A percentile compares a stretch with the other conserved stretches of the same genome.
phyloP scores from a whole-genome alignment of 2,113 vertebrate genomes.

The Dipodomys ordii region DNA sequence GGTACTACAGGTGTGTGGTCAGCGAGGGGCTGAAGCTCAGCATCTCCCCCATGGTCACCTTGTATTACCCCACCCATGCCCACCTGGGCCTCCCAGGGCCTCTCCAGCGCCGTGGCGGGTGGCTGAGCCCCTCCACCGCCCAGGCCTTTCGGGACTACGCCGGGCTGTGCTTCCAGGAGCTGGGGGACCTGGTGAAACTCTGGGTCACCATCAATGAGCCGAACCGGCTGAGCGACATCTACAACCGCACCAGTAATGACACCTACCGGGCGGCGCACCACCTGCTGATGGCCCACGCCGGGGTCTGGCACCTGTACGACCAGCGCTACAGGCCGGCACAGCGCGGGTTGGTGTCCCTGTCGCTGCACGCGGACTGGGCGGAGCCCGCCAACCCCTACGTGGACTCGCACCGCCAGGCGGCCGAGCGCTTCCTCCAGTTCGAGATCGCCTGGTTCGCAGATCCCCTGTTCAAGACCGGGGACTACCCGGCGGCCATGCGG shows the following conservation, averaged over 20 bases:
- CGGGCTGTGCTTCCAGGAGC: conserved; percentile 92
- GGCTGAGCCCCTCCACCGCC: conserved; percentile 91
- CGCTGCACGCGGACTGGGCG: conserved; percentile 95
- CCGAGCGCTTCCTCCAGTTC: conserved; percentile 92
- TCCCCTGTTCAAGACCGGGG: conserved; percentile 91
- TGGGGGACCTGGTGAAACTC: conserved; percentile 91
- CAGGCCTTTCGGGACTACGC: conserved; percentile 92
- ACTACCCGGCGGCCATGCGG: conserved; percentile 90
- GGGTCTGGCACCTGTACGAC: conserved; percentile 92
- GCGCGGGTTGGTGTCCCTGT: conserved; percentile 90
- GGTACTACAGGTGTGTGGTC: conserved; percentile 94
- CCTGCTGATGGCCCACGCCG: conserved; percentile 93
- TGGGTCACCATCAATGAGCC: conserved; percentile 99
- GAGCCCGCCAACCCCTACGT: conserved; percentile 94
- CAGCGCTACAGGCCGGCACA: conserved; percentile 84
- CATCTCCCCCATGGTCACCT: conserved; percentile 89
- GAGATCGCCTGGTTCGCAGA: conserved; percentile 95
- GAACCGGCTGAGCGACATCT: conserved; percentile 91
- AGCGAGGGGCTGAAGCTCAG: conserved; percentile 89
- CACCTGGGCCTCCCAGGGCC: conserved; percentile 89
- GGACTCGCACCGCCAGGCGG: conserved; percentile 88
- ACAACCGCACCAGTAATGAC: conserved; percentile 86
- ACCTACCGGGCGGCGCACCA: conserved; percentile 91
- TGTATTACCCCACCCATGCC: conserved; percentile 93
- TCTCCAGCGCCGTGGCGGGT: conserved; percentile 90